These are phyloP conservation scores for Patiria pectinifera DNA, from an alignment of 53 echinoderm and acorn worm genomes.

Conservation along the genomic window DNA sequence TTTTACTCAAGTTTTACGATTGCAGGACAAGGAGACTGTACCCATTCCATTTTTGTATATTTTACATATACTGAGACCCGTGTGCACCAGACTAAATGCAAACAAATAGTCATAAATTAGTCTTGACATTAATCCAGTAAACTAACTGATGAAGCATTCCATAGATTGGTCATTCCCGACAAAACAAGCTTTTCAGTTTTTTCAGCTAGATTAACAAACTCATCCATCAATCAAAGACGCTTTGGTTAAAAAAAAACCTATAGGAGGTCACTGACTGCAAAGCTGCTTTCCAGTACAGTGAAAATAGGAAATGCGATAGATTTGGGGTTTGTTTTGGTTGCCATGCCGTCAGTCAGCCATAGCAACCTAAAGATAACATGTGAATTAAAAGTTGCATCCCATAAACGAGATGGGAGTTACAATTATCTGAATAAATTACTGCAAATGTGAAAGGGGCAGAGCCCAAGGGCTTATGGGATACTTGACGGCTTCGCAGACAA, in stretches of 20 bases:
- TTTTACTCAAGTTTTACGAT: neutral
- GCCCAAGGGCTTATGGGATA: neutral
- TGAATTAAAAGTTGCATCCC: neutral
- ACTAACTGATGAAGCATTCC: neutral
- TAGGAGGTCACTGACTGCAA: neutral
- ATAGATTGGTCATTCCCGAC: neutral
- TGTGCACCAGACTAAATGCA: neutral
- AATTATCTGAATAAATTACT: neutral
- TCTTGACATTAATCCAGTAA: neutral
- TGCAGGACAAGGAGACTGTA: neutral
- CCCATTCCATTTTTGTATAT: neutral
- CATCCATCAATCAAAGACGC: neutral
- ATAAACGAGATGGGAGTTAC: neutral
- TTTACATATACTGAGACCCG: neutral
- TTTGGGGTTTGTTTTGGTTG: neutral
- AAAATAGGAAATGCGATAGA: constrained; percentile 18
- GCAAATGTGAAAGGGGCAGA: neutral
- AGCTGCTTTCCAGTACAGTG: neutral
- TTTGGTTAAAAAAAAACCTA: neutral
- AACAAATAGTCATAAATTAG: constrained; percentile 1
- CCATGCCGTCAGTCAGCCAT: neutral
- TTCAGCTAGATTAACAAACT: neutral
- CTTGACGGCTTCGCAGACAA: neutral
- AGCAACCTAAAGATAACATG: neutral
- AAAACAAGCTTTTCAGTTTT: neutral